A percentile compares a stretch with the other conserved stretches of the same genome.
phyloP scores from a whole-genome alignment of 2,113 vertebrate genomes.

The Edolisoma coerulescens region DNA sequence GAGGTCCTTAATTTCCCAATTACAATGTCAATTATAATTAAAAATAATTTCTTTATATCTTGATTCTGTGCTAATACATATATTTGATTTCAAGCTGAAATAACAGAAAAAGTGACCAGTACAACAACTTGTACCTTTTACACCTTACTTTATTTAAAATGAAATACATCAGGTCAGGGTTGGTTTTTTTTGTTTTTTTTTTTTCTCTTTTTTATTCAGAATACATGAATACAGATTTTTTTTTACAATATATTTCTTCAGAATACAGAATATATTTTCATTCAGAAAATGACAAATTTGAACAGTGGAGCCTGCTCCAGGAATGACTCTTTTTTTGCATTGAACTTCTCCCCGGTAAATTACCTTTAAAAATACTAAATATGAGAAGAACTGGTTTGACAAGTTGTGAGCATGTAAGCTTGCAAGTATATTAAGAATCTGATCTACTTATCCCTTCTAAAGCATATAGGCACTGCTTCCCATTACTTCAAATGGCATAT shows the following conservation, averaged over 20 bases:
- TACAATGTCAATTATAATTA: not conserved
- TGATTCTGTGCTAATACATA: not conserved
- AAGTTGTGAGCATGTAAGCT: not conserved
- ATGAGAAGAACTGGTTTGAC: not conserved
- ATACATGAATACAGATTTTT: no score
- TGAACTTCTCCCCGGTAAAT: not conserved
- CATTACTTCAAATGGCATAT: not conserved
- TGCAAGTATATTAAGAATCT: not conserved
- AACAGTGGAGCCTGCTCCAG: not conserved
- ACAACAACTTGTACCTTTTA: not conserved
- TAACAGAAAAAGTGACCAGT: not conserved
- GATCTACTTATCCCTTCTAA: not conserved
- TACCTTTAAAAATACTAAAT: constrained; percentile 15
- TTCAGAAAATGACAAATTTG: not conserved
- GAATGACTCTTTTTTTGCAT: not conserved
- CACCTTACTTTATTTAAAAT: not conserved
- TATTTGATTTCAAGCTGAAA: not conserved
- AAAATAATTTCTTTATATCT: not conserved
- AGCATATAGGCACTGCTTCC: not conserved
- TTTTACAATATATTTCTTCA: no score
- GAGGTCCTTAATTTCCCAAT: not conserved
- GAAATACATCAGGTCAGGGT: not conserved
- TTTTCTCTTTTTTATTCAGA: not conserved
- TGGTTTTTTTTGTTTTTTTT: no score
- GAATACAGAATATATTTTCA: no score